A percentile compares a stretch with the other conserved stretches of the same genome.
Evolutionary conservation across 2,113 vertebrate genomes (phyloP).

Genomic region (Colius striatus): DNA sequence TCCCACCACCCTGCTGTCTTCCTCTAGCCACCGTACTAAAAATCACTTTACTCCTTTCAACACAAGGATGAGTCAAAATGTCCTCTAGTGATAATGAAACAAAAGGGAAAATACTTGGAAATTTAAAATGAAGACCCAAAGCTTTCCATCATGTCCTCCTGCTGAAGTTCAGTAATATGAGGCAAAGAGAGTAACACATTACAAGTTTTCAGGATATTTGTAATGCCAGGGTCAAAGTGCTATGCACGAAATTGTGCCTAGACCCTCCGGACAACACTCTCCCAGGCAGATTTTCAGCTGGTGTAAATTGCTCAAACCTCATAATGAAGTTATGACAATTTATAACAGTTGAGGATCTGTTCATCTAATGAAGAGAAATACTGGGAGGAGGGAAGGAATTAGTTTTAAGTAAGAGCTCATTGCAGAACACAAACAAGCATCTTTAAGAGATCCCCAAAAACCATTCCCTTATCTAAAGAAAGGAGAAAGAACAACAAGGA

Average conservation of each 20-base stretch:
- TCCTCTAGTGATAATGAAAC: background rate
- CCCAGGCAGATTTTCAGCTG: slow-evolving; percentile 19
- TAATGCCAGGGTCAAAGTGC: slow-evolving; percentile 22
- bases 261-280: background rate
- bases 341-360: slow-evolving; percentile 33
- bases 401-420: background rate
- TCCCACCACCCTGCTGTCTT: too few relatives aligned
- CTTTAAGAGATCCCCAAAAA: background rate
- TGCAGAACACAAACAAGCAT: background rate
- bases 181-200: background rate
- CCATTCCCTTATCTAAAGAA: background rate
- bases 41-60: background rate
- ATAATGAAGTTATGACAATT: slow-evolving; percentile 28
- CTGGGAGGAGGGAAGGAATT: background rate
- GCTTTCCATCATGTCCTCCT: background rate
- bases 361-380: slow-evolving; percentile 29
- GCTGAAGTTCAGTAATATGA: background rate
- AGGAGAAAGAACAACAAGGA: rapidly evolving
- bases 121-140: background rate
- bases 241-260: background rate
- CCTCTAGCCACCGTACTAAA: background rate
- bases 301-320: slow-evolving; percentile 22
- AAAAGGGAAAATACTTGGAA: background rate
- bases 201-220: background rate
- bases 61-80: background rate